A percentile compares a stretch with the other conserved stretches of the same genome.
Conservation (phyloP, 2,888 invertebrate genomes). For the Trachelus stipa region DNA sequence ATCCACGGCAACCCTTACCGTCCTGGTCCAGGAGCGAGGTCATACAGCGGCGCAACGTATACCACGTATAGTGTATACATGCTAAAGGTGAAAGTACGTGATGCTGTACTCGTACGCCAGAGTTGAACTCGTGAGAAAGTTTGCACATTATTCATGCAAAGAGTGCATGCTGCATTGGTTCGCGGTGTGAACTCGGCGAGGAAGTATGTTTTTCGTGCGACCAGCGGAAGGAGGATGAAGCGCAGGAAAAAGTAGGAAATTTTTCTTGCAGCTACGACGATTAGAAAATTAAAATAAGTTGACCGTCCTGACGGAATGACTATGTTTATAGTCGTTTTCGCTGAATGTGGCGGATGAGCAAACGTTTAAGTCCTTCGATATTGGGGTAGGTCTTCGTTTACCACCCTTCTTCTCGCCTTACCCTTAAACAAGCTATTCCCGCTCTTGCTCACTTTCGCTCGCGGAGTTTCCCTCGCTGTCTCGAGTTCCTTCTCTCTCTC, state of each 20-base stretch:
- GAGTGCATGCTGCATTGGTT: slow-evolving; percentile 38
- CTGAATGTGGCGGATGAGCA: not conserved
- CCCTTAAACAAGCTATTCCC: slow-evolving; percentile 4
- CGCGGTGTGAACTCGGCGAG: slow-evolving; percentile 47
- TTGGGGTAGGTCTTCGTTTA: not conserved
- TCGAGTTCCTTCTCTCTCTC: slow-evolving; percentile 21
- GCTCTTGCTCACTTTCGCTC: slow-evolving; percentile 28
- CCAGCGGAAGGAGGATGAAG: not conserved
- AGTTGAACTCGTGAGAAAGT: slow-evolving; percentile 48
- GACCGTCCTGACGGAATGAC: not conserved
- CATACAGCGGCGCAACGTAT: not conserved
- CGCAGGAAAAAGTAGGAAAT: not conserved
- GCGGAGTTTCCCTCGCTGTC: slow-evolving; percentile 8
- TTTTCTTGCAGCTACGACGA: not conserved
- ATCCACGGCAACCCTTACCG: not conserved
- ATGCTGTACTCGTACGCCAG: slow-evolving; percentile 31
- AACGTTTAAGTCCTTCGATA: not conserved
- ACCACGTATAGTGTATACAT: not conserved
- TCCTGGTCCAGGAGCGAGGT: not conserved
- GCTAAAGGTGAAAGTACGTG: not conserved
- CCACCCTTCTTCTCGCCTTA: not conserved
- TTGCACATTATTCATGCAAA: slow-evolving; percentile 60
- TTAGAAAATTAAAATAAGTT: not conserved
- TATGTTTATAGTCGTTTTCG: not conserved
- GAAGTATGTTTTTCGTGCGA: slow-evolving; percentile 42